phyloP scores from a whole-genome alignment of 2,888 invertebrate species.

The Ceramica pisi region DNA sequence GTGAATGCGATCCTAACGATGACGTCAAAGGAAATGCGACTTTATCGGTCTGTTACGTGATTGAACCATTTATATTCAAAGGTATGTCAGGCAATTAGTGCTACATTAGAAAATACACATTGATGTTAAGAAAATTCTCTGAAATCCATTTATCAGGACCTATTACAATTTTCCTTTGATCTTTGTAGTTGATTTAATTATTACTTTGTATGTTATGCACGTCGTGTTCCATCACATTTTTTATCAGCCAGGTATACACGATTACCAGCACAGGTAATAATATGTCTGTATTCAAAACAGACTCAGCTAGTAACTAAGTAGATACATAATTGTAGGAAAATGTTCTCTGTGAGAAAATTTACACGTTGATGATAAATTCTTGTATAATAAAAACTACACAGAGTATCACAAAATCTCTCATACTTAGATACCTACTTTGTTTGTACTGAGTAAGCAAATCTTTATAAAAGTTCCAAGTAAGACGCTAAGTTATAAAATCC shows the following conservation, averaged over 20 bases:
- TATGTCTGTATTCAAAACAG: slow-evolving; percentile 46
- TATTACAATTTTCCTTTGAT: slow-evolving; percentile 8
- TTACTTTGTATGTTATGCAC: slow-evolving; percentile 29
- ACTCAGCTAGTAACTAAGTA: slow-evolving; percentile 18
- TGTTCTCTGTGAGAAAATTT: slow-evolving; percentile 47
- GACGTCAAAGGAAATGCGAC: slow-evolving; percentile 18
- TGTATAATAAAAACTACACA: slow-evolving; percentile 33
- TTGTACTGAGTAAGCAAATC: slow-evolving; percentile 4
- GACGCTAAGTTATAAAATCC: slow-evolving; percentile 2
- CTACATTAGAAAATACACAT: slow-evolving; percentile 19
- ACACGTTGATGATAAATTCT: slow-evolving; percentile 40
- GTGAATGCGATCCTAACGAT: slow-evolving; percentile 16
- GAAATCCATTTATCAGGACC: not conserved
- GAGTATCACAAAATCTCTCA: not conserved
- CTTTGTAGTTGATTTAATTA: slow-evolving; percentile 8
- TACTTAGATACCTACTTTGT: not conserved
- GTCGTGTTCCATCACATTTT: slow-evolving; percentile 11
- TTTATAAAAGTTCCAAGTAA: not conserved
- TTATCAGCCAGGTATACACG: slow-evolving; percentile 26
- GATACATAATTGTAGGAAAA: slow-evolving; percentile 47
- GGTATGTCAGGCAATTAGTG: slow-evolving; percentile 20
- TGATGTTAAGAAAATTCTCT: slow-evolving; percentile 14
- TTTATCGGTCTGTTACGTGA: slow-evolving; percentile 29
- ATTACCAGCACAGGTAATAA: slow-evolving; percentile 31
- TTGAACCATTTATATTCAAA: slow-evolving; percentile 23